Evolutionary conservation across 2,113 vertebrate genomes (phyloP).

Genomic region (Eidolon helvum): DNA sequence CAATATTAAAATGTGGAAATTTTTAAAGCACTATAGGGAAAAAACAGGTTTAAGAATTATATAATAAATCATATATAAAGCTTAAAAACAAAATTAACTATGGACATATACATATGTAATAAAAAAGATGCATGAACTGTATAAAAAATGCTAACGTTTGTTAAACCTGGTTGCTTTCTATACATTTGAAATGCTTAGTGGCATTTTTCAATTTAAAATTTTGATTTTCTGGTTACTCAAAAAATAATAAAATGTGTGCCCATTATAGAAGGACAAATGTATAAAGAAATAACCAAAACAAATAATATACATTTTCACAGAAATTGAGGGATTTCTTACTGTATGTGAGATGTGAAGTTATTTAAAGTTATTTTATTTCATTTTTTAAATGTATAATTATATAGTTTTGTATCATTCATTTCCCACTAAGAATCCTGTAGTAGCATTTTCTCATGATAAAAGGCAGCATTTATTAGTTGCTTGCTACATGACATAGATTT

Average conservation of each 20-base stretch:
- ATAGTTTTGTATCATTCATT: not conserved
- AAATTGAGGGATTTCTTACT: not conserved
- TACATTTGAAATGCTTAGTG: constrained; percentile 6
- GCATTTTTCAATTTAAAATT: constrained; percentile 18
- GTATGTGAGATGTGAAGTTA: not conserved
- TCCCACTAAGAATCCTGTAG: not conserved
- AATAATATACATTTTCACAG: not conserved
- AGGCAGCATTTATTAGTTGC: not conserved
- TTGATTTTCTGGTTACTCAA: not conserved
- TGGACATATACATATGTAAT: not conserved
- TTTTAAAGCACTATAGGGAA: not conserved
- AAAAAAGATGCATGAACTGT: not conserved
- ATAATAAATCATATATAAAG: not conserved
- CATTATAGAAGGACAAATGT: not conserved
- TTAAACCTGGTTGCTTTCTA: not conserved
- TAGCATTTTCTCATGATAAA: constrained; percentile 14
- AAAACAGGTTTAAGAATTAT: constrained; percentile 17
- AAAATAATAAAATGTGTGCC: not conserved
- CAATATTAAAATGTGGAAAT: not conserved
- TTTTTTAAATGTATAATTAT: not conserved
- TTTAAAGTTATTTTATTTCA: not conserved
- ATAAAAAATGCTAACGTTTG: constrained; percentile 15
- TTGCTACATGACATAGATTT: not conserved
- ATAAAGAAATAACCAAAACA: not conserved
- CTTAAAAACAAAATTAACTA: not conserved